phyloP scores from a whole-genome alignment of 2,113 vertebrate species.

The Oreotragus oreotragus region DNA sequence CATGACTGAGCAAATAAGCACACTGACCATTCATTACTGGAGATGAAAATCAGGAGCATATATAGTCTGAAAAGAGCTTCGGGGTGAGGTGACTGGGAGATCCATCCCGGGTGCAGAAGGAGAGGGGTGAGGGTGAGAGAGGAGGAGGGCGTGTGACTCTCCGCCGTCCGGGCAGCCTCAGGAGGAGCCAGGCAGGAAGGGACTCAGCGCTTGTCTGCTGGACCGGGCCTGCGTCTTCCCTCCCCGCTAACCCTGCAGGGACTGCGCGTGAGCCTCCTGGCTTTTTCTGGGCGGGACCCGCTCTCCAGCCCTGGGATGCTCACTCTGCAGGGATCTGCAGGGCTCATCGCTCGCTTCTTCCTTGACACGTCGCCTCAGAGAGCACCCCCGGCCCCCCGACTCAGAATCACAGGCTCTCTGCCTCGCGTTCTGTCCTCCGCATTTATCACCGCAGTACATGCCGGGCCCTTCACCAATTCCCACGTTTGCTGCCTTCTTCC shows the following conservation, averaged over 20 bases:
- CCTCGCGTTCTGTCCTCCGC: accelerated
- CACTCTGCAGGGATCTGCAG: accelerated
- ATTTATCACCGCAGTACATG: accelerated
- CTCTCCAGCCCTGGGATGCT: not conserved
- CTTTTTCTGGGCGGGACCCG: accelerated
- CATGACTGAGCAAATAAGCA: not conserved
- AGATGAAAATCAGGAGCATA: not conserved
- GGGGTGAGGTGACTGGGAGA: not conserved
- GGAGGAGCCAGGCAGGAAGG: accelerated
- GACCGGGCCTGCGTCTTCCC: not conserved
- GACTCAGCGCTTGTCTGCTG: accelerated
- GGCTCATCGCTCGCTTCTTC: not conserved
- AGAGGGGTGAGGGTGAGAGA: not conserved
- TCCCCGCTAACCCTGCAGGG: not conserved
- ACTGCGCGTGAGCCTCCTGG: accelerated
- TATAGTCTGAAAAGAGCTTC: too few species aligned
- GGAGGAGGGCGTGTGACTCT: not conserved
- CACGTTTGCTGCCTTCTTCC: too few species aligned
- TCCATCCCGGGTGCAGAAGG: not conserved
- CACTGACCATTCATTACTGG: accelerated
- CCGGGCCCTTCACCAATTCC: not conserved
- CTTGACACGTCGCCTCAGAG: accelerated
- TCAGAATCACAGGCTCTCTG: not conserved
- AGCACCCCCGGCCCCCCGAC: accelerated
- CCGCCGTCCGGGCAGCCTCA: accelerated